Evolutionary conservation across 2,113 vertebrate species (phyloP), one percentile per base, ranked within the genome.

Genomic region (Hydropotes inermis): DNA sequence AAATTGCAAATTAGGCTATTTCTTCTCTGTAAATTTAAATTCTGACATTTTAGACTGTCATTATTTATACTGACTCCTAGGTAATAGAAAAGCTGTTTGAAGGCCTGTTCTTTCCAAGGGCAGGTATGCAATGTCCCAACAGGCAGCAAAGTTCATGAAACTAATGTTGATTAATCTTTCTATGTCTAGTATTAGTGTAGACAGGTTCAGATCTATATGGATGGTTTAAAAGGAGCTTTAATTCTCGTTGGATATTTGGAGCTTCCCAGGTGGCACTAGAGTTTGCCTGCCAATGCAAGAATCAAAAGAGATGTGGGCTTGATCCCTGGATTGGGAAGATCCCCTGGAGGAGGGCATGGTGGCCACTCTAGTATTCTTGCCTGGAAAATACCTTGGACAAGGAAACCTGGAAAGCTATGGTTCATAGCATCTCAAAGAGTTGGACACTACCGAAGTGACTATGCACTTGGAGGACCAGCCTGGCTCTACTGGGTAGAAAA

Each of bases 1-100:
- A 97, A 97, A 94, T 43, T 12, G 36, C 61, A 96, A 94, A 91
- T 54, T 19, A 52, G 60, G 47, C 78, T 11, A 74, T 12, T 98
- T 95, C 11, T 57, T 91, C 58, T 95, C 97, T 17, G 23, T 93
- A 76, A 25, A 94, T 85, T 90, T 92, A 87, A 97, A 97, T 97
- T 97, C 70, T 85, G 25, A 2, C 85, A n/a, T 88, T 97, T 96
- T 93, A 67, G 43, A 55, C 30, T 39, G 13, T 84, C 17, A 19
- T 94, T 74, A 92, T 61, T 97, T 97, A 92, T 90, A 33, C 83
- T 95, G 27, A 82, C 25, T 95, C 15, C 0, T 52, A 89, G 43
- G 79, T 60, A 78, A 6, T 85, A 70, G 78, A 90, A 97, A 76
- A 88, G 52, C 58, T 94, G 60, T 23, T 47, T 89, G 54, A 55